Evolutionary conservation across 2,113 vertebrate genomes (phyloP).

Genomic region (Malaclemys terrapin): DNA sequence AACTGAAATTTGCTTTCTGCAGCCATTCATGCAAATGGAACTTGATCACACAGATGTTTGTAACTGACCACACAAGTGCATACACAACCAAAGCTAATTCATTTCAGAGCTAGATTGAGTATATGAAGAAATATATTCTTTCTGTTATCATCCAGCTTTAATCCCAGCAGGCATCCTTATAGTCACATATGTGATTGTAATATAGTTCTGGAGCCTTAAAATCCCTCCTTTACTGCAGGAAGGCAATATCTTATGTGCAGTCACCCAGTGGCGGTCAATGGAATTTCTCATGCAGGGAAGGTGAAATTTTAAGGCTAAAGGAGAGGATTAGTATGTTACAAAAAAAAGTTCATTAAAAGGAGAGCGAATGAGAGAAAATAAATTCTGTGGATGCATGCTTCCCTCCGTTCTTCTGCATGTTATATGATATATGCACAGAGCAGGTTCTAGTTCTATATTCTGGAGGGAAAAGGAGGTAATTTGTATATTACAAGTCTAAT

Average conservation of each 20-base stretch:
- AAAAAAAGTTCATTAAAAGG: background rate
- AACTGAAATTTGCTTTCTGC: background rate
- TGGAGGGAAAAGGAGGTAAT: background rate
- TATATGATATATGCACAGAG: background rate
- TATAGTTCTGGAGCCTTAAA: background rate
- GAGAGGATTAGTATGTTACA: background rate
- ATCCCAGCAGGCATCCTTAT: background rate
- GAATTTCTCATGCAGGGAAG: background rate
- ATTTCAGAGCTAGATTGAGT: background rate
- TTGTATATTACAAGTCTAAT: background rate
- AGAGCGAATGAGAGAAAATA: background rate
- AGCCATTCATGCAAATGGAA: background rate
- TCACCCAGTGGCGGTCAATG: background rate
- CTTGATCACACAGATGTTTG: background rate
- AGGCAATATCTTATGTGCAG: background rate
- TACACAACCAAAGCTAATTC: background rate
- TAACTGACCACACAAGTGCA: background rate
- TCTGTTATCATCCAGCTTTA: background rate
- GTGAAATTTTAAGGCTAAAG: background rate
- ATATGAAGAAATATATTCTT: background rate
- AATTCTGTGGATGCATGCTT: accelerated
- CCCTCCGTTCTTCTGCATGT: background rate
- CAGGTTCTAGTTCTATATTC: background rate
- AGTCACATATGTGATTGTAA: background rate
- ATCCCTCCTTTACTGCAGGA: background rate